Evolutionary conservation across 2,797 vertebrate species (phyloP).

Genomic region (Phataginus tetradactyla): DNA sequence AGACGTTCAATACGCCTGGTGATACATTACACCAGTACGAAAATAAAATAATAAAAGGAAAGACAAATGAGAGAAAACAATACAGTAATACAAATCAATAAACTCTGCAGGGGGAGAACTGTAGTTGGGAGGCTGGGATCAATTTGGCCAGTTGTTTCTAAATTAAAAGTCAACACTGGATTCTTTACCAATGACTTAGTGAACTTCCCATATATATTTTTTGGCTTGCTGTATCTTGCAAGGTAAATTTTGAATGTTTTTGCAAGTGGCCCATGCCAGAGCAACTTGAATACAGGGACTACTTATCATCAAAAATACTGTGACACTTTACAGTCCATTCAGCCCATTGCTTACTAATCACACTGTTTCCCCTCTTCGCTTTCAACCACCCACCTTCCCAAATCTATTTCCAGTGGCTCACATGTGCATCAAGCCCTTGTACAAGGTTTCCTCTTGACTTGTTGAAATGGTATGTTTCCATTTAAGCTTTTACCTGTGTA

Average conservation of each 20-base stretch:
- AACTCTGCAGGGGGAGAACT: conserved; percentile 77
- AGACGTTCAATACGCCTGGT: not conserved
- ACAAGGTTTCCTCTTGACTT: not conserved
- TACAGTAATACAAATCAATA: conserved; percentile 63
- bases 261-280: conserved; percentile 46
- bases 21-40: conserved; percentile 39
- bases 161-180: conserved; percentile 86
- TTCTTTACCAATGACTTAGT: conserved; percentile 84
- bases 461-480: not conserved
- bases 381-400: not conserved
- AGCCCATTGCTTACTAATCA: not conserved
- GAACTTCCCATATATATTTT: conserved; percentile 82
- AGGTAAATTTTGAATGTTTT: conserved; percentile 78
- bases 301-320: not conserved
- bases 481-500: not conserved
- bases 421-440: not conserved
- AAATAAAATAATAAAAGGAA: conserved; percentile 76
- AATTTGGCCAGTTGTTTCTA: conserved; percentile 85
- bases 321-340: not conserved
- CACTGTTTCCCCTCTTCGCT: not conserved
- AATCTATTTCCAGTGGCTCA: not conserved
- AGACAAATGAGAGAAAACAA: conserved; percentile 82
- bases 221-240: conserved; percentile 75
- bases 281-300: conserved; percentile 15
- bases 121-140: conserved; percentile 83